phyloP scores from a whole-genome alignment of 1,140 invertebrate genomes.

The Propsilocerus akamusi region DNA sequence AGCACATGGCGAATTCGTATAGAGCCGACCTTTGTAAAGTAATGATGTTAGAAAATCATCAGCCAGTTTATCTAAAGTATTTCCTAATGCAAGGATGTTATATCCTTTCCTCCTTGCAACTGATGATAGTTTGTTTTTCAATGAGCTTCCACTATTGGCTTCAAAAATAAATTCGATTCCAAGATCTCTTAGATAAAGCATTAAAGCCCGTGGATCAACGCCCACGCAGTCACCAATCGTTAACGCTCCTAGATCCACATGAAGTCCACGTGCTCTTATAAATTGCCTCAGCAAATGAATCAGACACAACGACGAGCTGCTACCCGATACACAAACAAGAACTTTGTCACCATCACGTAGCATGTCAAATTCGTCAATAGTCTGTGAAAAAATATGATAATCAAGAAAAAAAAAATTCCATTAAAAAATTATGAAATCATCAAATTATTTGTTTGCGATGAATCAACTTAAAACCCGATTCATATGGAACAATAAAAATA shows the following conservation, averaged over 20 bases:
- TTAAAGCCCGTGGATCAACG: conserved; percentile 47
- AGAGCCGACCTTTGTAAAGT: conserved; percentile 60
- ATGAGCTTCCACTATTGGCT: conserved; percentile 17
- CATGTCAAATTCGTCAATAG: conserved; percentile 70
- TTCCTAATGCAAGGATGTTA: conserved; percentile 70
- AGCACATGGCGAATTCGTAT: conserved; percentile 25
- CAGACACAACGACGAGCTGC: conserved; percentile 61
- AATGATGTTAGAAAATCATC: conserved; percentile 68
- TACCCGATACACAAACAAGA: conserved; percentile 67
- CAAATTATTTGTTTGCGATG: neutral
- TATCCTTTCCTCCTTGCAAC: conserved; percentile 56
- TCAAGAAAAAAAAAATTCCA: neutral
- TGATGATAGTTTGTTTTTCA: conserved; percentile 35
- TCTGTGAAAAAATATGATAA: conserved; percentile 27
- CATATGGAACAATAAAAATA: neutral
- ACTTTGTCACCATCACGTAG: conserved; percentile 64
- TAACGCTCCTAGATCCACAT: conserved; percentile 56
- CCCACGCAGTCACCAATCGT: conserved; percentile 31
- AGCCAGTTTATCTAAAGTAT: conserved; percentile 71
- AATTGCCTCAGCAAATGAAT: conserved; percentile 72
- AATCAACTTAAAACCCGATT: neutral
- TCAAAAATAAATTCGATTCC: conserved; percentile 55
- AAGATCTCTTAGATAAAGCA: conserved; percentile 44
- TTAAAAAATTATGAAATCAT: neutral
- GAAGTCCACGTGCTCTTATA: conserved; percentile 46